phyloP scores from a whole-genome alignment of 1,140 invertebrate genomes.

The Sitodiplosis mosellana region DNA sequence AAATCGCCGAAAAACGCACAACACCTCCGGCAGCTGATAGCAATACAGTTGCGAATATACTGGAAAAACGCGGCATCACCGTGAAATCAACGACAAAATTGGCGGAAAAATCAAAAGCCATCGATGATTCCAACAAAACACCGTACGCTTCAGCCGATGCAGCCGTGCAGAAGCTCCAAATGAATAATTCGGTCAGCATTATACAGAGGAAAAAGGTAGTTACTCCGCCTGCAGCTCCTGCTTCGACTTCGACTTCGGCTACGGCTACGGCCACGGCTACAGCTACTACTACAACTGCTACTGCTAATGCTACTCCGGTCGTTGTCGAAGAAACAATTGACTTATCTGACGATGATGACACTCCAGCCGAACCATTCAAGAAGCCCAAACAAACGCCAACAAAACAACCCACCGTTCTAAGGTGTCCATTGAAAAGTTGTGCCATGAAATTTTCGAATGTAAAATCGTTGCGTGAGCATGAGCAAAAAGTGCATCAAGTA shows the following conservation, averaged over 20 bases:
- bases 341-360: neutral
- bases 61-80: conserved; percentile 55
- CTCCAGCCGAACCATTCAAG: neutral
- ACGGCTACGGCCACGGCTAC: no score
- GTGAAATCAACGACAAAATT: conserved; percentile 32
- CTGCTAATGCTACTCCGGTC: no score
- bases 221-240: neutral
- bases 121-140: conserved; percentile 18
- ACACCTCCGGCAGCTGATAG: conserved; percentile 41
- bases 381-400: neutral
- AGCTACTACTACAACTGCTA: no score
- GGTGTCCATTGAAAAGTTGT: neutral
- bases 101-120: conserved; percentile 29
- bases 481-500: neutral
- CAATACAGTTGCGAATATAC: conserved; percentile 33
- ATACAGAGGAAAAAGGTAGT: conserved; percentile 24
- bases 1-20: conserved; percentile 29
- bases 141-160: conserved; percentile 1
- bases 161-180: conserved; percentile 32
- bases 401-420: conserved; percentile 22
- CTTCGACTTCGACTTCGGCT: no score
- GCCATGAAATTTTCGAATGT: neutral
- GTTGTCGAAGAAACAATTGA: neutral
- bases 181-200: conserved; percentile 54
- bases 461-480: neutral